Conservation (phyloP, 2,113 vertebrate species). For the Etia nguti region DNA sequence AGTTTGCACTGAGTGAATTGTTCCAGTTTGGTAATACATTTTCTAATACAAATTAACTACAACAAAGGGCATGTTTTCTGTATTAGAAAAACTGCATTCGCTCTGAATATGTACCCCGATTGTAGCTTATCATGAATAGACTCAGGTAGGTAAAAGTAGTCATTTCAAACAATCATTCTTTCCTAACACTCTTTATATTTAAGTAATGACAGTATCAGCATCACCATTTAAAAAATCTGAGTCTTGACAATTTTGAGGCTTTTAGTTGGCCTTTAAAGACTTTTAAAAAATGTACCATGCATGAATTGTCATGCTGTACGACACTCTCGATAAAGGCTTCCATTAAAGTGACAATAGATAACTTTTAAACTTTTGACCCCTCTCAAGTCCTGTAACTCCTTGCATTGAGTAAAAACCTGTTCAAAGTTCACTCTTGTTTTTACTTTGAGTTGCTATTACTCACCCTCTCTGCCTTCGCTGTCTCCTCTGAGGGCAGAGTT, state of each 20-base stretch:
- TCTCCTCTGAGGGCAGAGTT: not conserved
- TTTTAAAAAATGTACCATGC: not conserved
- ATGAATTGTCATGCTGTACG: not conserved
- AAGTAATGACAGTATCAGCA: not conserved
- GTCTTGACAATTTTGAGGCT: not conserved
- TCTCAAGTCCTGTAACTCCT: not conserved
- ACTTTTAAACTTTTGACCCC: not conserved
- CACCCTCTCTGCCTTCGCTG: not conserved
- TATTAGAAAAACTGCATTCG: not conserved
- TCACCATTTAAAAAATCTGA: not conserved
- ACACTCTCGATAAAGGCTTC: not conserved
- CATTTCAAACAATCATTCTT: not conserved
- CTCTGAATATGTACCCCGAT: not conserved
- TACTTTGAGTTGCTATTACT: not conserved
- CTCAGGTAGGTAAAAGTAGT: not conserved
- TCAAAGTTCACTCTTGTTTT: not conserved
- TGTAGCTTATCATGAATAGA: not conserved
- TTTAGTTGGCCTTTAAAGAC: not conserved
- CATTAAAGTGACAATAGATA: not conserved
- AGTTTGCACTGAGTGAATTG: not conserved
- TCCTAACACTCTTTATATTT: not conserved
- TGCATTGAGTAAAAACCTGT: not conserved
- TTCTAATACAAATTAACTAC: not conserved
- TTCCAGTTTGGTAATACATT: not conserved
- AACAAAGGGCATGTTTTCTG: not conserved